Percentiles rank a stretch among this genome's conserved stretches.
These are phyloP conservation scores for Atta cephalotes DNA, from an alignment of 1,140 invertebrate species.

Conservation along the genomic window DNA sequence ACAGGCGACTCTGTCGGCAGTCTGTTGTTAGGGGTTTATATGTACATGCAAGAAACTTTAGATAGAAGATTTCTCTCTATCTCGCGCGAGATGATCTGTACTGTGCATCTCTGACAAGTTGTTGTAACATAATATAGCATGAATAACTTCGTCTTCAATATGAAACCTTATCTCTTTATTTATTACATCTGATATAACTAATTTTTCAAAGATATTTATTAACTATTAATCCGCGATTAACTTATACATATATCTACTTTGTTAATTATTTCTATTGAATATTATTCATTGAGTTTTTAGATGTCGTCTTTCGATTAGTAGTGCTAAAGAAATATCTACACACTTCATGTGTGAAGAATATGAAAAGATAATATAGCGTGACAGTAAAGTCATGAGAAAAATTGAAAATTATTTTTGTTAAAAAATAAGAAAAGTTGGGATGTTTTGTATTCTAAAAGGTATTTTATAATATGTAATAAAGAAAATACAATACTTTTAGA, in stretches of 20 bases:
- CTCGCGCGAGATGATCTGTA: conserved; percentile 1
- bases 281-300: neutral
- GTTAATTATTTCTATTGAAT: neutral
- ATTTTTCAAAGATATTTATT: neutral
- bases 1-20: conserved; percentile 33
- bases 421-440: neutral
- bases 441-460: neutral
- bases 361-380: neutral
- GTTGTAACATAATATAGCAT: neutral
- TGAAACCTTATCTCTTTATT: conserved; percentile 8
- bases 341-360: neutral
- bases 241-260: neutral
- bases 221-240: neutral
- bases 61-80: conserved; percentile 37
- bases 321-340: neutral
- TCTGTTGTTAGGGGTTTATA: conserved; percentile 65
- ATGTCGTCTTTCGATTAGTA: neutral
- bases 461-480: neutral
- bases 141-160: neutral
- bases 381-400: neutral
- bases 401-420: neutral
- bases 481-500: neutral
- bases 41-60: conserved; percentile 43
- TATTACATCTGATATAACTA: conserved; percentile 8
- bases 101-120: conserved; percentile 17